Evolutionary conservation across 2,888 invertebrate species (phyloP).

Genomic region (Arrhopalites spinosus): DNA sequence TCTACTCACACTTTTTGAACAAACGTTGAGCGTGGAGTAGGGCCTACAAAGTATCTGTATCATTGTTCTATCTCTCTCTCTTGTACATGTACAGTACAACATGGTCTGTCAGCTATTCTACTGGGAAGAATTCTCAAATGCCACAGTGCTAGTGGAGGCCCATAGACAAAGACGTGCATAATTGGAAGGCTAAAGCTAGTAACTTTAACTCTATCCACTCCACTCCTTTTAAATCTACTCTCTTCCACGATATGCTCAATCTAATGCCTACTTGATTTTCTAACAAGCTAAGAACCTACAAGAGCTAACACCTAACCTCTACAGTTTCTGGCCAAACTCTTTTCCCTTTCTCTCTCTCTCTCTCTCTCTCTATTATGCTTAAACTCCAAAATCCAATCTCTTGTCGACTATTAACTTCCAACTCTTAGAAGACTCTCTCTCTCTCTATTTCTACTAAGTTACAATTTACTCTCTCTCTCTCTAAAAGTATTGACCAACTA

Average conservation of each 20-base stretch:
- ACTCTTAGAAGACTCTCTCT: not conserved
- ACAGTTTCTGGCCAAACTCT: not conserved
- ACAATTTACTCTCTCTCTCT: not conserved
- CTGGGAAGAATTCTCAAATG: too few species aligned
- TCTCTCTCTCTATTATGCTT: slow-evolving; percentile 25
- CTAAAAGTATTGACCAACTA: not conserved
- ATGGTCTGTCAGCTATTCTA: not conserved
- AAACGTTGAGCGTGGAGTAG: not conserved
- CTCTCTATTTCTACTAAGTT: not conserved
- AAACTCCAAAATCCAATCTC: slow-evolving; percentile 29
- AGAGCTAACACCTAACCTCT: not conserved
- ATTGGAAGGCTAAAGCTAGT: not conserved
- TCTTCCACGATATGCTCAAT: too few species aligned
- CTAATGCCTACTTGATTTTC: not conserved
- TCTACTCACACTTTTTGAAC: slow-evolving; percentile 43
- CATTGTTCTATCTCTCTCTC: not conserved
- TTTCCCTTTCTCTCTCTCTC: not conserved
- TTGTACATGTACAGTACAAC: not conserved
- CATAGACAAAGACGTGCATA: not conserved
- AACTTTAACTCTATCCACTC: not conserved
- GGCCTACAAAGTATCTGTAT: not conserved
- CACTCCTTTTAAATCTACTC: slow-evolving; percentile 1
- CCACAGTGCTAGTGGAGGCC: not conserved
- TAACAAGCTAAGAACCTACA: not conserved
- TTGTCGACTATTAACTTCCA: slow-evolving; percentile 22